Conservation (phyloP, 2,113 vertebrate species). For the Columbina picui region DNA sequence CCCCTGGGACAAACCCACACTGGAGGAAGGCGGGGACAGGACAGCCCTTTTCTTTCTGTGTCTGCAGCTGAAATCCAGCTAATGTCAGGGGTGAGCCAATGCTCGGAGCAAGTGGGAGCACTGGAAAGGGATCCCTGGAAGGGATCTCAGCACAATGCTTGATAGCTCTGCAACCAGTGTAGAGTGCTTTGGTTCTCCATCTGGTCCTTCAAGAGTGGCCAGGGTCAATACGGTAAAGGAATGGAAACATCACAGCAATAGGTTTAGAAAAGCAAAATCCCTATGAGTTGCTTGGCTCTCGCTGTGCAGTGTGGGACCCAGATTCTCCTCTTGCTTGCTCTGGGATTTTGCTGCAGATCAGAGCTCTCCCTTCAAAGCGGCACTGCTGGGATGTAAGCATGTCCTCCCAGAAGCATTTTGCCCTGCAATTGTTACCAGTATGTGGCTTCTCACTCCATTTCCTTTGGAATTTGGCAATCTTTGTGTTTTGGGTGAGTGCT, state of each 20-base stretch:
- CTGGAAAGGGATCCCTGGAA: background rate
- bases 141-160: background rate
- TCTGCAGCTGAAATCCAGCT: background rate
- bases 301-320: background rate
- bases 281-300: accelerated
- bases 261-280: background rate
- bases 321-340: background rate
- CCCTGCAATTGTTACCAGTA: accelerated
- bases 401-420: background rate
- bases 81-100: background rate
- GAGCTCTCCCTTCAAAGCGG: background rate
- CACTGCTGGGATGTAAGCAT: background rate
- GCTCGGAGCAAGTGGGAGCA: background rate
- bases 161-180: background rate
- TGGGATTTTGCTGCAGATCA: background rate
- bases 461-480: background rate
- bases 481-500: background rate
- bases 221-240: background rate
- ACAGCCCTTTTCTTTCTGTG: background rate
- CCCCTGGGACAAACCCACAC: background rate
- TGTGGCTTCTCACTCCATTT: background rate
- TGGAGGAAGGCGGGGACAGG: background rate
- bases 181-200: background rate
- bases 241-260: background rate
- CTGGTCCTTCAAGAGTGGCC: background rate